phyloP scores from a whole-genome alignment of 2,797 vertebrate species.

The Cetoscarus ocellatus region DNA sequence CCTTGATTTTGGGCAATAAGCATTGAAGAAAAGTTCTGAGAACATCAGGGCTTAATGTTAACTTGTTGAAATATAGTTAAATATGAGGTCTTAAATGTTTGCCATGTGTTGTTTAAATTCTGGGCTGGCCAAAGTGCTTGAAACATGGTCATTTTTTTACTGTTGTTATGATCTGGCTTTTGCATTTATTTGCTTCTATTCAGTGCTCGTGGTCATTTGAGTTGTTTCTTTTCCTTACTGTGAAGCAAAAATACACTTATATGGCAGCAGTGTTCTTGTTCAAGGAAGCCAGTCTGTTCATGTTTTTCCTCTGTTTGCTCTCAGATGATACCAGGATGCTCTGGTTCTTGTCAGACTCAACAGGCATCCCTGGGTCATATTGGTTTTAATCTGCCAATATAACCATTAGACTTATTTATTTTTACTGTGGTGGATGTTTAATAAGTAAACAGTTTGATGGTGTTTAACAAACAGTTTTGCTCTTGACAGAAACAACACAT shows the following conservation, averaged over 20 bases:
- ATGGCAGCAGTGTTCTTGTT: background rate
- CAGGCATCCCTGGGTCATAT: slow-evolving; percentile 1
- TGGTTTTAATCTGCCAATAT: background rate
- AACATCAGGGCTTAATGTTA: too few relatives aligned
- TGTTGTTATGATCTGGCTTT: too few relatives aligned
- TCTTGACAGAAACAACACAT: background rate
- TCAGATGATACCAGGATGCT: slow-evolving; percentile 21
- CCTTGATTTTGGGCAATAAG: too few relatives aligned
- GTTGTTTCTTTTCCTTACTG: too few relatives aligned
- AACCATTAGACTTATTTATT: background rate
- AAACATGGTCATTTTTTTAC: too few relatives aligned
- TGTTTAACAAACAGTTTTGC: background rate
- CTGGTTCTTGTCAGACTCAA: slow-evolving; percentile 42
- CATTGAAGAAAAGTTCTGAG: too few relatives aligned
- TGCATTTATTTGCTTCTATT: too few relatives aligned
- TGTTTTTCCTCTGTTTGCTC: slow-evolving; percentile 11
- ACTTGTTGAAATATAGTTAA: too few relatives aligned
- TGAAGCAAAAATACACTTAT: background rate
- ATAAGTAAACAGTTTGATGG: slow-evolving; percentile 1
- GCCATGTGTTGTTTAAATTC: too few relatives aligned
- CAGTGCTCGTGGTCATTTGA: too few relatives aligned
- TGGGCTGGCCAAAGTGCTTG: too few relatives aligned
- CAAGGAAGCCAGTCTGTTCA: background rate
- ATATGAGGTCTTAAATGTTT: too few relatives aligned
- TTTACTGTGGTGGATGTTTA: background rate